Conservation (phyloP, 2,888 invertebrate genomes). For the Notodonta ziczac region DNA sequence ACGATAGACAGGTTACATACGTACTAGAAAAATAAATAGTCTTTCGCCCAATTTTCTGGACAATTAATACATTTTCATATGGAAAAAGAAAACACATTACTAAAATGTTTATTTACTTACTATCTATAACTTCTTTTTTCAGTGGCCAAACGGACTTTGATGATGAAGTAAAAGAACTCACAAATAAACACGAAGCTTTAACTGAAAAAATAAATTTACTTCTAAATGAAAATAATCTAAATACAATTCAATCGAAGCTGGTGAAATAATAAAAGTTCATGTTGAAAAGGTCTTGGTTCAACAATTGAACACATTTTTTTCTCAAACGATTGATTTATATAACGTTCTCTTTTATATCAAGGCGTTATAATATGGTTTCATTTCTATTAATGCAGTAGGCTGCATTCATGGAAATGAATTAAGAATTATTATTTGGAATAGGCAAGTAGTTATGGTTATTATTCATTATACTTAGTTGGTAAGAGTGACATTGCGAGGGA, state of each 20-base stretch:
- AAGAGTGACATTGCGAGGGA: too few species aligned
- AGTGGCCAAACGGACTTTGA: conserved; percentile 56
- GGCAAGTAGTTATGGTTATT: too few species aligned
- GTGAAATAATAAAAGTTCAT: conserved; percentile 7
- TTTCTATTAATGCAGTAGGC: too few species aligned
- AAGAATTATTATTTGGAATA: too few species aligned
- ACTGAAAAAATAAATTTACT: conserved; percentile 33
- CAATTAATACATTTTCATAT: neutral
- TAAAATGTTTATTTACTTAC: neutral
- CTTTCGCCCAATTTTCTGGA: neutral
- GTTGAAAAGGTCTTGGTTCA: neutral
- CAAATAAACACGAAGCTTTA: conserved; percentile 42
- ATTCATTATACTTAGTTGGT: too few species aligned
- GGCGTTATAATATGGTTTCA: too few species aligned
- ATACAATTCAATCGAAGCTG: neutral
- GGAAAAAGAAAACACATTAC: neutral
- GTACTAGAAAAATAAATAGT: too few species aligned
- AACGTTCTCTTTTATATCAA: too few species aligned
- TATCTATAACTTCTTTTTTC: conserved; percentile 25
- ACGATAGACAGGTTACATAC: too few species aligned
- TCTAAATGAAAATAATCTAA: conserved; percentile 14
- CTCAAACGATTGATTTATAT: neutral
- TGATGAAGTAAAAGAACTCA: conserved; percentile 44
- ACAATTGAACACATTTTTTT: neutral
- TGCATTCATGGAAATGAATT: too few species aligned